These are phyloP conservation scores for Poicephalus meyeri DNA, from an alignment of 2,113 vertebrate genomes.

Conservation along the genomic window DNA sequence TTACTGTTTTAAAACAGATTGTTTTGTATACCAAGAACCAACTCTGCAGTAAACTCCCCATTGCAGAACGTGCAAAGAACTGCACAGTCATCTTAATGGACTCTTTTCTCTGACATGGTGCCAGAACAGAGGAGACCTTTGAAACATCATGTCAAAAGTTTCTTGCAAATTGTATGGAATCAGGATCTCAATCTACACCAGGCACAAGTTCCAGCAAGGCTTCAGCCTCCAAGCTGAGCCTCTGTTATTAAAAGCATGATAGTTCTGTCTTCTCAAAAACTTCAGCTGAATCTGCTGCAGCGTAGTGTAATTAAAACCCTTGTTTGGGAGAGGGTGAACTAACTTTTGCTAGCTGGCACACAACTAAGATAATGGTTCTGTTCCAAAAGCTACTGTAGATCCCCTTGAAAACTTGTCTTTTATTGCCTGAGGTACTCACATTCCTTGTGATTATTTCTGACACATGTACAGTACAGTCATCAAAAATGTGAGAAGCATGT, in stretches of 20 bases:
- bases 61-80: neutral
- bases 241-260: neutral
- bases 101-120: neutral
- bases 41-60: accelerated
- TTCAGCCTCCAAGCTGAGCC: neutral
- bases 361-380: neutral
- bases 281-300: neutral
- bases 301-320: neutral
- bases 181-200: neutral
- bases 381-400: neutral
- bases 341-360: neutral
- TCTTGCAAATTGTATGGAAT: neutral
- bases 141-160: neutral
- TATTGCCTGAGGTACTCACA: neutral
- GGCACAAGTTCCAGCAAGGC: neutral
- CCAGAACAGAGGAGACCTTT: neutral
- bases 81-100: neutral
- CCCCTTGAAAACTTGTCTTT: neutral
- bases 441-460: slow-evolving; percentile 11
- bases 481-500: slow-evolving; percentile 23
- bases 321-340: neutral
- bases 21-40: neutral
- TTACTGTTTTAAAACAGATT: neutral
- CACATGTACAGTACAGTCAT: neutral
- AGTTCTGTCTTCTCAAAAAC: neutral